Evolutionary conservation across 2,888 invertebrate species (phyloP).

Genomic region (Phyto melanocephala): DNA sequence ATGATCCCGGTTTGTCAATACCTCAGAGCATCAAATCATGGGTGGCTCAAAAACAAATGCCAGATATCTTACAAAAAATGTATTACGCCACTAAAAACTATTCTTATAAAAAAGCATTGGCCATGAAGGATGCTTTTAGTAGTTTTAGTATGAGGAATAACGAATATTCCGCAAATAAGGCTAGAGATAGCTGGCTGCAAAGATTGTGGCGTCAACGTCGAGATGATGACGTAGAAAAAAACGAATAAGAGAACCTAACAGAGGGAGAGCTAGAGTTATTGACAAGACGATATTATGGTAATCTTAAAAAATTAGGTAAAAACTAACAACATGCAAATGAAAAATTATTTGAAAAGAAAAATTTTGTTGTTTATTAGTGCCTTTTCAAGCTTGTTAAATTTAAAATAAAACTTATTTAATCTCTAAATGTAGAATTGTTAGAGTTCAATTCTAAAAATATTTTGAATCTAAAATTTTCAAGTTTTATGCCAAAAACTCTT

Average conservation of each 20-base stretch:
- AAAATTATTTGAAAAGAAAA: neutral
- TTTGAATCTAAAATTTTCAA: neutral
- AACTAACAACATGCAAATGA: neutral
- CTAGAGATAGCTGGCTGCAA: slow-evolving; percentile 72
- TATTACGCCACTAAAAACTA: slow-evolving; percentile 85
- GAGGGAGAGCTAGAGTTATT: neutral
- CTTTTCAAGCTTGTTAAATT: neutral
- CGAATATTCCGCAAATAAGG: slow-evolving; percentile 74
- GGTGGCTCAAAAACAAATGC: slow-evolving; percentile 88
- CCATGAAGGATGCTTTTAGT: slow-evolving; percentile 75
- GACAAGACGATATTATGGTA: neutral
- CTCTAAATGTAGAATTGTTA: neutral
- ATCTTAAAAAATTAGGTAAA: neutral
- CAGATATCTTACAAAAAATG: slow-evolving; percentile 86
- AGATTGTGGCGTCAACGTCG: slow-evolving; percentile 61
- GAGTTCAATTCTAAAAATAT: neutral
- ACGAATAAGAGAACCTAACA: slow-evolving; percentile 32
- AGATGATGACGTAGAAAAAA: slow-evolving; percentile 43
- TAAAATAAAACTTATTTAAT: neutral
- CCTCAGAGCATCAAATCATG: slow-evolving; percentile 86
- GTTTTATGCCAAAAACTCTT: neutral
- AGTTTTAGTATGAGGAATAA: slow-evolving; percentile 68
- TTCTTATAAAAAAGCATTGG: slow-evolving; percentile 74
- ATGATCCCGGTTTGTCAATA: slow-evolving; percentile 89
- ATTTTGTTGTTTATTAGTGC: neutral